phyloP scores from a whole-genome alignment of 2,888 invertebrate genomes.

The Bhutanitis thaidina region DNA sequence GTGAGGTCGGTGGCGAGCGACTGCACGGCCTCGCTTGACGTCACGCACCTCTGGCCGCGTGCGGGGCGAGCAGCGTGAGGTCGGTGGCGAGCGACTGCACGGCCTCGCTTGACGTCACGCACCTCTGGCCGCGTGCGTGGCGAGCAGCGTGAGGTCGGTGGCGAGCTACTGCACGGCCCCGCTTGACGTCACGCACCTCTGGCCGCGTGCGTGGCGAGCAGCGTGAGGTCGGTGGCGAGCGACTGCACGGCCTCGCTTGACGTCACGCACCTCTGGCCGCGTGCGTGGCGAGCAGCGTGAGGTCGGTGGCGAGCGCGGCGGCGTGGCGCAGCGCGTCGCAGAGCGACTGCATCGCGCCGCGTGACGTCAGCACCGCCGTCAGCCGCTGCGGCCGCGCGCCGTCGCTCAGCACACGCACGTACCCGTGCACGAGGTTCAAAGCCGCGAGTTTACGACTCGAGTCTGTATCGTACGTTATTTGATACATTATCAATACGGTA shows the following conservation, averaged over 20 bases:
- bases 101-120: neutral
- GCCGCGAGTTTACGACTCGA: constrained; percentile 80
- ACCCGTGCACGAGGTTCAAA: constrained; percentile 84
- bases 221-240: constrained; percentile 31
- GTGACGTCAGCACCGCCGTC: constrained; percentile 66
- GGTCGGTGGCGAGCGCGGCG: constrained; percentile 33
- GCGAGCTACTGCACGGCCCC: constrained; percentile 37
- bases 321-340: constrained; percentile 53
- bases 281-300: constrained; percentile 43
- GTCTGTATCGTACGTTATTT: constrained; percentile 69
- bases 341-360: constrained; percentile 64
- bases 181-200: neutral
- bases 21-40: no score
- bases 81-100: constrained; percentile 30
- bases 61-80: constrained; percentile 69
- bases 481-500: no score
- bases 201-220: constrained; percentile 71
- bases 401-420: constrained; percentile 76
- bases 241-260: constrained; percentile 31
- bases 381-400: constrained; percentile 72
- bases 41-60: constrained; percentile 25
- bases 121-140: constrained; percentile 52
- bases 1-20: constrained; percentile 31
- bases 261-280: constrained; percentile 54
- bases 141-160: constrained; percentile 51